phyloP scores from a whole-genome alignment of 2,888 invertebrate genomes.

The Metopia argyrocephala region DNA sequence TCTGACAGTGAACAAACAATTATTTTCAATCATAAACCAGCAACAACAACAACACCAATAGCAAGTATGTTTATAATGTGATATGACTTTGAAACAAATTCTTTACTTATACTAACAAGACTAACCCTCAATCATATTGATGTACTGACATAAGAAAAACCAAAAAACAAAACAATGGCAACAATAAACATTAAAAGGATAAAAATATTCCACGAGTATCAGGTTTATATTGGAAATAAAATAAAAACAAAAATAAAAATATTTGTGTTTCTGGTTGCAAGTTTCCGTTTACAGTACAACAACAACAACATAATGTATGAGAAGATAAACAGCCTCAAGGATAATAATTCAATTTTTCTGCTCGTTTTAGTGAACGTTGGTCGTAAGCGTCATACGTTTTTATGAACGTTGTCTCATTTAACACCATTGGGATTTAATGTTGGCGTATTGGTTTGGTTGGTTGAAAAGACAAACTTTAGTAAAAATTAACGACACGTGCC shows the following conservation, averaged over 20 bases:
- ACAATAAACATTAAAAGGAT: not conserved
- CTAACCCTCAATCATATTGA: slow-evolving; percentile 11
- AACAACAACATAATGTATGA: not conserved
- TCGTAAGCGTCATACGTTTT: slow-evolving; percentile 40
- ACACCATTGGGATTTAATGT: slow-evolving; percentile 67
- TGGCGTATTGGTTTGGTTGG: slow-evolving; percentile 48
- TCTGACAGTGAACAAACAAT: slow-evolving; percentile 74
- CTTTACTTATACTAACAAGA: not conserved
- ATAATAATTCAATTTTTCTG: slow-evolving; percentile 77
- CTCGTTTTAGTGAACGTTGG: slow-evolving; percentile 71
- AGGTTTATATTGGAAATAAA: slow-evolving; percentile 70
- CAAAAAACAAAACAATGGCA: slow-evolving; percentile 31
- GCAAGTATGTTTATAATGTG: not conserved
- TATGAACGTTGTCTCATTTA: slow-evolving; percentile 55
- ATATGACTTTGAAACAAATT: slow-evolving; percentile 28
- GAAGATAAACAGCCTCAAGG: slow-evolving; percentile 72
- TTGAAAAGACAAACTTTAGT: not conserved
- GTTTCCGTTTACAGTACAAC: slow-evolving; percentile 65
- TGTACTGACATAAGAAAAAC: not conserved
- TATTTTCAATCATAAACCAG: slow-evolving; percentile 66
- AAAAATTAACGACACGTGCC: slow-evolving; percentile 69
- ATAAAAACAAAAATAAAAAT: no score
- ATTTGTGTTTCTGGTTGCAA: slow-evolving; percentile 75
- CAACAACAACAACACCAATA: not conserved
- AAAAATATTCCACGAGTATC: slow-evolving; percentile 53